Base-by-base conservation (phyloP, 2,113 vertebrate genomes). In the Oryzias curvinotus region DNA sequence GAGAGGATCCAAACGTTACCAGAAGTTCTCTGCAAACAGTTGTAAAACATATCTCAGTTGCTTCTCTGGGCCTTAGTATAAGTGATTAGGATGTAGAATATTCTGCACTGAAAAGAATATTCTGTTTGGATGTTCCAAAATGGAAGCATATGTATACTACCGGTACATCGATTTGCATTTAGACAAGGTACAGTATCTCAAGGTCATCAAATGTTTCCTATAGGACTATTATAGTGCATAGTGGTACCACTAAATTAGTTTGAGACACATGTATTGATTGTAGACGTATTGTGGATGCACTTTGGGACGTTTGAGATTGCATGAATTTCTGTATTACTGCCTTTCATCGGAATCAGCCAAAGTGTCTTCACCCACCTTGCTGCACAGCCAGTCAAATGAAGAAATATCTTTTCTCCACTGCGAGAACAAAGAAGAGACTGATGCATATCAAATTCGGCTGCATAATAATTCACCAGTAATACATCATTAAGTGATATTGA, bases 1-100 rank as follows among this genome's bases (percentile, higher is more conserved):
- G 71, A 55, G 57, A 77, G 58, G 80, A 49, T 50, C 66, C 75
- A 69, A 75, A 86, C 79, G 85, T 76, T 76, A 80, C 74, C 78
- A 71, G 77, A 74, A 64, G 62, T 65, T 65, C 45, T 63, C 61
- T 58, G 56, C 53, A 57, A 84, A 76, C 57, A 67, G 36, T 83
- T 79, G 68, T 64, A 72, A 62, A 80, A 62, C 53, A 45, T 61
- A 56, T 65, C 67, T 64, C 55, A 60, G 62, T 44, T 51, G 62
- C 67, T 73, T 66, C 54, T 41, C 26, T 19, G 70, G 62, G 69
- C 52, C 63, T 72, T 45, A 57, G 57, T 19, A 28, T 42, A 59
- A 60, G 55, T 71, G 73, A 83, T 83, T 81, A 85, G 56, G 57
- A 75, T 47, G 14, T 7, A 1, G 42, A 59, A 58, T 43, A 66